Evolutionary conservation across 2,888 invertebrate species (phyloP), one percentile per base, ranked within the genome.

Genomic region (Euplexia lucipara): DNA sequence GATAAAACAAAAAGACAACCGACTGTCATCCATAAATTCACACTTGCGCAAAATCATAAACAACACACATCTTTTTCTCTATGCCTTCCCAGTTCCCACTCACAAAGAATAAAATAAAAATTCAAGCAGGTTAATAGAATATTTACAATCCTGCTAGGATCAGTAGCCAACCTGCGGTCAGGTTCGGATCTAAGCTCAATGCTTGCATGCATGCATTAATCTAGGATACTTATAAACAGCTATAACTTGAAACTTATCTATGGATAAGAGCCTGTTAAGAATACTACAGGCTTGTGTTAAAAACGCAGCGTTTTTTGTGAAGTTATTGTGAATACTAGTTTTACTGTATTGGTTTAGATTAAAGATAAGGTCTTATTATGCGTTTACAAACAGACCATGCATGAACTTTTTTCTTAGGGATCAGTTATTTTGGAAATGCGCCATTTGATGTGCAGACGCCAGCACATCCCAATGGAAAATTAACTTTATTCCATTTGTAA

Each of bases 201-300:
- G 71, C 57, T 67, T 30, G 56, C 61, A 53, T 69, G 77, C 78
- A 84, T 86, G 75, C 79, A 88, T 86, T 83, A 84, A 86, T 86
- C 84, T 82, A 71, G 81, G 73, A 78, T 83, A 66, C 81, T 79
- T 83, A 85, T 83, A 84, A 82, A 82, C 81, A 78, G 73, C 62
- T 68, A 75, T 71, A 75, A 79, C 78, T 74, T 75, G 75, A 69
- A 68, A 66, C 57, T 65, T 76, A 76, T 76, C 79, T 70, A 67
- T 56, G 74, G 77, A 51, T 68, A 70, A 49, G 41, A 48, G 41
- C n/a, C 57, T 65, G 10, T 62, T 65, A 79, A 48, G 62, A 57
- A 5, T 22, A 35, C 5, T 67, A 16, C 20, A 71, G 61, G 54
- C 12, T 70, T 37, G 39, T 9, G 8, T n/a, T 3, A 18, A 49